phyloP scores from a whole-genome alignment of 1,140 invertebrate genomes.

The Zaprionus nigranus region DNA sequence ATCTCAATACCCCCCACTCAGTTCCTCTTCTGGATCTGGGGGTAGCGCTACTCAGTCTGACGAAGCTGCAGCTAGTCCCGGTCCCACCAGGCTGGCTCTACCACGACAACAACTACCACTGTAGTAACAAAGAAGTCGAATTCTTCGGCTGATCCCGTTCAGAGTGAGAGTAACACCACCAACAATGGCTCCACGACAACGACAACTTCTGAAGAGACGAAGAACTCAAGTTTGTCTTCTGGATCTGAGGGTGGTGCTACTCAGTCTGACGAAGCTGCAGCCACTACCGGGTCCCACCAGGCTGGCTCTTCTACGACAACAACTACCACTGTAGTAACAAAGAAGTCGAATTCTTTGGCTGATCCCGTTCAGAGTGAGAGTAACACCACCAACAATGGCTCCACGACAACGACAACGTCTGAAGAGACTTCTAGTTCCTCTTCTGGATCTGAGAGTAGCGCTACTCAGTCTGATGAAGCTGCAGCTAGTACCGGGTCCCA shows the following conservation, averaged over 20 bases:
- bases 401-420: neutral
- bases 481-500: neutral
- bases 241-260: neutral
- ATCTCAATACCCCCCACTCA: too few relatives aligned
- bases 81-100: conserved; percentile 7
- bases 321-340: conserved; percentile 1
- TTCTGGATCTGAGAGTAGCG: neutral
- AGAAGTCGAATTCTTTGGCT: neutral
- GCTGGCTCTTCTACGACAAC: conserved; percentile 3
- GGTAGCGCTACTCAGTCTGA: neutral
- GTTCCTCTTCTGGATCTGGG: neutral
- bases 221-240: too few relatives aligned
- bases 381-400: neutral
- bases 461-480: neutral
- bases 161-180: too few relatives aligned
- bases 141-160: too few relatives aligned
- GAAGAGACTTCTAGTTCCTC: neutral
- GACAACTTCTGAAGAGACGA: too few relatives aligned
- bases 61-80: neutral
- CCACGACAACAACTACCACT: conserved; percentile 21
- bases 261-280: neutral
- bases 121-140: conserved; percentile 1
- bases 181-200: too few relatives aligned
- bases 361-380: neutral
- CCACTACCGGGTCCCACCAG: neutral